Evolutionary conservation across 2,797 vertebrate genomes (phyloP).

Genomic region (Telmatherina bonti): DNA sequence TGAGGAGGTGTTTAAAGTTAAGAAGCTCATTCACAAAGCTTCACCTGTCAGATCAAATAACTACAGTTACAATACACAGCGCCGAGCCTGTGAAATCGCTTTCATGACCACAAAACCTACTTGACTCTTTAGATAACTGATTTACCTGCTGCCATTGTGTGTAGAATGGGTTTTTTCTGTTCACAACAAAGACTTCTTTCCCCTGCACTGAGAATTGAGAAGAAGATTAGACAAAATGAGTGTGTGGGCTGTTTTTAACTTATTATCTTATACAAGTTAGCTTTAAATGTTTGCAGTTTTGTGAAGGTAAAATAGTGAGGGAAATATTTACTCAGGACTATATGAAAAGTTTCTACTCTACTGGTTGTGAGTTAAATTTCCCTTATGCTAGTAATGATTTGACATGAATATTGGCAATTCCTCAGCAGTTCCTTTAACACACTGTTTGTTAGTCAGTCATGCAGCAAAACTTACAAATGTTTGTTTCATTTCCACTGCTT

Average conservation of each 20-base stretch:
- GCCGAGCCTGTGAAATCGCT: conserved; percentile 14
- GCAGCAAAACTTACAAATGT: conserved; percentile 4
- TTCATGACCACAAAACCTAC: conserved; percentile 11
- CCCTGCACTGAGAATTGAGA: background rate
- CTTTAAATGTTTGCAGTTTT: conserved; percentile 13
- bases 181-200: conserved; percentile 12
- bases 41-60: conserved; percentile 26
- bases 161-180: conserved; percentile 7
- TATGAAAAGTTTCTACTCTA: conserved; percentile 12
- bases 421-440: conserved; percentile 14
- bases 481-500: conserved; percentile 7
- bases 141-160: conserved; percentile 5
- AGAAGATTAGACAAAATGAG: conserved; percentile 1
- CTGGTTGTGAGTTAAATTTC: conserved; percentile 36
- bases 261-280: background rate
- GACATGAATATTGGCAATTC: conserved; percentile 30
- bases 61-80: conserved; percentile 14
- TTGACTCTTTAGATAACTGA: conserved; percentile 9
- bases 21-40: background rate
- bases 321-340: conserved; percentile 10
- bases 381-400: conserved; percentile 21
- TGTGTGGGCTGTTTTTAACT: conserved; percentile 5
- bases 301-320: conserved; percentile 6
- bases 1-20: conserved; percentile 5
- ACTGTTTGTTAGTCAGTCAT: conserved; percentile 21